A percentile compares a stretch with the other conserved stretches of the same genome.
phyloP scores from a whole-genome alignment of 2,888 invertebrate genomes.

The Campaea margaritaria region DNA sequence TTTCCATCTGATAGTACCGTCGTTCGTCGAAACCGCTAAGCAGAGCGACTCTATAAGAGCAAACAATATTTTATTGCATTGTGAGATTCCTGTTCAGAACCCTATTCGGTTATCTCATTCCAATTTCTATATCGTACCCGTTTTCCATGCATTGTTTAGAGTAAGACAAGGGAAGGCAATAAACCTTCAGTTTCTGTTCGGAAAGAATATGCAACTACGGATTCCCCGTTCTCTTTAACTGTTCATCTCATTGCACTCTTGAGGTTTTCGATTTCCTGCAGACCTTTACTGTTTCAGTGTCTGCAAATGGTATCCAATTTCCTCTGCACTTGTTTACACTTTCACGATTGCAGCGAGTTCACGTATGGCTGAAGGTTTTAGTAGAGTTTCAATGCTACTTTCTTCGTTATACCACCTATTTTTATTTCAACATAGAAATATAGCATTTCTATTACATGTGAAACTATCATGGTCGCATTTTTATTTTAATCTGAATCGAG shows the following conservation, averaged over 20 bases:
- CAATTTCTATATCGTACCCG: not conserved
- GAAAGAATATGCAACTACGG: slow-evolving; percentile 13
- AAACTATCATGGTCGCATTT: no score
- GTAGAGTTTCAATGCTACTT: not conserved
- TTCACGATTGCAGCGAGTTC: slow-evolving; percentile 47
- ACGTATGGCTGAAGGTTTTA: slow-evolving; percentile 13
- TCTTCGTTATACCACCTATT: not conserved
- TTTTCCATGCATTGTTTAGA: not conserved
- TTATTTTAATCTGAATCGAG: no score
- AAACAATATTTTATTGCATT: slow-evolving; percentile 7
- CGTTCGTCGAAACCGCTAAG: slow-evolving; percentile 8
- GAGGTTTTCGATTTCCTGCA: slow-evolving; percentile 61
- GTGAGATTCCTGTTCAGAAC: not conserved
- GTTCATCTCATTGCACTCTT: slow-evolving; percentile 45
- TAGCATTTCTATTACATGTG: no score
- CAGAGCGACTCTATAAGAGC: slow-evolving; percentile 3
- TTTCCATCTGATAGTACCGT: slow-evolving; percentile 5
- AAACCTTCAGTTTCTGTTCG: not conserved
- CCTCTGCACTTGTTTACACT: slow-evolving; percentile 60
- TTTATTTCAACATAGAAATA: no score
- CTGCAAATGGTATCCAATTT: slow-evolving; percentile 64
- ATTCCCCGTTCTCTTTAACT: slow-evolving; percentile 10
- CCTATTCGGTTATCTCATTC: not conserved
- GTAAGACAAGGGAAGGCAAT: not conserved
- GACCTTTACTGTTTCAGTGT: slow-evolving; percentile 57